phyloP scores from a whole-genome alignment of 2,113 vertebrate genomes.

The Aegotheles bennettii region DNA sequence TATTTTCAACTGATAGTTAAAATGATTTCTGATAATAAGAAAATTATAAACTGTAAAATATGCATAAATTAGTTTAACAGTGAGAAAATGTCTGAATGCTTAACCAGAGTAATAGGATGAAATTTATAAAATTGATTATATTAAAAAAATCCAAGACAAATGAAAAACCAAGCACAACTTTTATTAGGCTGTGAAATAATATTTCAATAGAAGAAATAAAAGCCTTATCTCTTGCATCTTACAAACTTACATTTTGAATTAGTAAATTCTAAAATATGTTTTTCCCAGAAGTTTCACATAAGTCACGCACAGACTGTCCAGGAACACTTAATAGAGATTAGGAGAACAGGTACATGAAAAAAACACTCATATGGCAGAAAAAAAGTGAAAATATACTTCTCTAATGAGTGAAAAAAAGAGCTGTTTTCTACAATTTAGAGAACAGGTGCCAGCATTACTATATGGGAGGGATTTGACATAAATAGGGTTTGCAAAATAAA shows the following conservation, averaged over 20 bases:
- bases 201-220: not conserved
- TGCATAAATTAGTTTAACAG: not conserved
- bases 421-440: not conserved
- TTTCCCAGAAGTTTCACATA: not conserved
- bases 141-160: not conserved
- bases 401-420: not conserved
- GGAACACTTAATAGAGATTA: not conserved
- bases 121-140: not conserved
- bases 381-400: not conserved
- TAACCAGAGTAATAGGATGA: not conserved
- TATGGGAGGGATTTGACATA: not conserved
- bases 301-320: not conserved
- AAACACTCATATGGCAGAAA: not conserved
- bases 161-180: not conserved
- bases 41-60: not conserved
- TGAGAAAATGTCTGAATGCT: not conserved
- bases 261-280: not conserved
- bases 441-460: not conserved
- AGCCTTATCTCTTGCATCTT: not conserved
- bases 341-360: not conserved
- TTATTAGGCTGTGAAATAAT: not conserved
- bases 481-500: not conserved
- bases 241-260: not conserved
- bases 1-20: not conserved
- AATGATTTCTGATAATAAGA: not conserved